These are phyloP conservation scores for Pocillopora verrucosa DNA, from an alignment of 64 coral and sea anemone species.

Conservation along the genomic window DNA sequence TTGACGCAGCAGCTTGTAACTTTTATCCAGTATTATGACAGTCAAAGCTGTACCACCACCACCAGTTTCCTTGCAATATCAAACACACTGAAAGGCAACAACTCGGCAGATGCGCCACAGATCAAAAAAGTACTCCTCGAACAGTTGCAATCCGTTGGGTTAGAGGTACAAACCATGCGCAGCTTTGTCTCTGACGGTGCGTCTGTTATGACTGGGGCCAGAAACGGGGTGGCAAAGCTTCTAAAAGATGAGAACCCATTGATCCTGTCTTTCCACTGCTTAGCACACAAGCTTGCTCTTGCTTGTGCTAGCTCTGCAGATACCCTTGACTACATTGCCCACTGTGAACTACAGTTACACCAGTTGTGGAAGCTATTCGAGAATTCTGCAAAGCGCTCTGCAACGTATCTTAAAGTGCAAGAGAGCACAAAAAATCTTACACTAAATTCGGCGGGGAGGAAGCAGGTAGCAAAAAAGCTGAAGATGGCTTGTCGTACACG, in stretches of 20 bases:
- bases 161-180: conserved; percentile 29
- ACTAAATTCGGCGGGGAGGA: conserved; percentile 29
- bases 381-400: conserved; percentile 23
- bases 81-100: conserved; percentile 36
- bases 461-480: conserved; percentile 36
- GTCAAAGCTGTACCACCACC: conserved; percentile 23
- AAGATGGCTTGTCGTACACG: conserved; percentile 39
- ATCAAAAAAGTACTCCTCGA: conserved; percentile 31
- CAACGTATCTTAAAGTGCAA: conserved; percentile 36
- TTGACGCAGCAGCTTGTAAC: conserved; percentile 17
- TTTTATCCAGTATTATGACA: conserved; percentile 33
- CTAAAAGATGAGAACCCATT: conserved; percentile 21
- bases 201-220: conserved; percentile 12
- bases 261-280: conserved; percentile 28
- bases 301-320: conserved; percentile 41
- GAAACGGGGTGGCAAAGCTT: conserved; percentile 19
- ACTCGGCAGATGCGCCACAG: conserved; percentile 23
- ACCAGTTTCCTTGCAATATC: conserved; percentile 26
- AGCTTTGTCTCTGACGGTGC: conserved; percentile 20
- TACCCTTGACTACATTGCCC: conserved; percentile 40
- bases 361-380: conserved; percentile 34
- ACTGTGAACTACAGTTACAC: conserved; percentile 38
- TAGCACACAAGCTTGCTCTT: conserved; percentile 41
- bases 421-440: conserved; percentile 25
- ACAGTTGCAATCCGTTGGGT: conserved; percentile 33